These are phyloP conservation scores for Noctua janthina DNA, from an alignment of 2,888 invertebrate species.

Conservation along the genomic window DNA sequence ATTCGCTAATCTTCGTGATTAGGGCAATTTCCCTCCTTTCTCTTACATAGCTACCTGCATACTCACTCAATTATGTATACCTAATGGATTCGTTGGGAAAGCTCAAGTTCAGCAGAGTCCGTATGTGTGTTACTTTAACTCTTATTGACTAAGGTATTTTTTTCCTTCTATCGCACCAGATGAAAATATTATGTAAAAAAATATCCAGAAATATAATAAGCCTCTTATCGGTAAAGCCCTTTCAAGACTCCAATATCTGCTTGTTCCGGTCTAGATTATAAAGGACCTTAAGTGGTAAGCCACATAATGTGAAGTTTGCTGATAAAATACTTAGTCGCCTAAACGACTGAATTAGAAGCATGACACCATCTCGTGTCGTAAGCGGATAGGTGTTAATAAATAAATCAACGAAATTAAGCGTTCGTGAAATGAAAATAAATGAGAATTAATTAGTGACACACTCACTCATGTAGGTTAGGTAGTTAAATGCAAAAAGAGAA, in stretches of 20 bases:
- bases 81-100: background rate
- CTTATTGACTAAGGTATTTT: background rate
- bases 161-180: background rate
- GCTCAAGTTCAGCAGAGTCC: background rate
- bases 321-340: conserved; percentile 28
- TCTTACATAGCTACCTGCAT: background rate
- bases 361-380: conserved; percentile 47
- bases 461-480: conserved; percentile 8
- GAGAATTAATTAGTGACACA: background rate
- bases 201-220: background rate
- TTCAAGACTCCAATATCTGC: conserved; percentile 8
- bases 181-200: background rate
- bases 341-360: conserved; percentile 40
- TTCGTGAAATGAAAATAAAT: background rate
- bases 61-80: background rate
- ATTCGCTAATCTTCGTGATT: conserved; percentile 24
- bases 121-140: background rate
- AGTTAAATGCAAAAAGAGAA: background rate
- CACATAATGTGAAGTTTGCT: conserved; percentile 7
- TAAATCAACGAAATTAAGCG: conserved; percentile 27
- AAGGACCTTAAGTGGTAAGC: conserved; percentile 14
- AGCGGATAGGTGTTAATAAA: conserved; percentile 18
- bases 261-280: conserved; percentile 1
- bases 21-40: conserved; percentile 14
- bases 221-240: background rate